Base-by-base conservation (phyloP, 2,797 vertebrate genomes). In the Myiotriccus ornatus region DNA sequence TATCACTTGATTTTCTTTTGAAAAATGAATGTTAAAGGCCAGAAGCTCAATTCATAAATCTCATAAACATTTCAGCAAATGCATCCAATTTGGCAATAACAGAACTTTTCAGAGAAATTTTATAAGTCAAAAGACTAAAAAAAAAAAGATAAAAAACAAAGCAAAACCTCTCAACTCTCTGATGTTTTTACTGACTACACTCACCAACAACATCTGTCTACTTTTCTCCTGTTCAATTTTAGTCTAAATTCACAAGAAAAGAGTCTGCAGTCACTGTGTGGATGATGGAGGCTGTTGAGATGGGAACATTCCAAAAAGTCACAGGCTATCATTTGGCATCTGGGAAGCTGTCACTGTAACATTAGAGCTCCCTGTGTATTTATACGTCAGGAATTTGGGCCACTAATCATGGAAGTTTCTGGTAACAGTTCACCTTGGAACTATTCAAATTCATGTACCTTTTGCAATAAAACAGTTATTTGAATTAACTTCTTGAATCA, bases 21-120 rank as follows among this genome's bases (percentile, higher is more conserved):
- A 82, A 95, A 94, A 90, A 87, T 76, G 35, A 59, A 73, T 56
- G 74, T 64, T 52, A 95, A 84, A 76, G 69, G 53, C 39, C 49
- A 78, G 37, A 89, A 87, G 7, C 9, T 87, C 34, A 55, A 41
- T 87, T 96, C 59, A 90, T 96, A 92, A 82, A 76, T 84, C 46
- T 94, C 65, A 82, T 79, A 90, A 90, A 77, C 69, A 73, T 96
- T 94, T 94, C 84, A 93, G 59, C 46, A 93, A 82, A 93, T 37
- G 9, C 11, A 64, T 86, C 43, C 59, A 91, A 84, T 30, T 22
- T 84, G 65, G 37, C 52, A 85, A 44, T 50, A 69, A 8, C 65
- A 19, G 39, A 73, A 81, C 52, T 49, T 91, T 93, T 60, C 60
- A 67, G 71, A 92, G 27, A n/a, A 17, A 20, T 65, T 62, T 70